Evolutionary conservation across 1,140 invertebrate genomes (phyloP).

Genomic region (Pristionchus pacificus): DNA sequence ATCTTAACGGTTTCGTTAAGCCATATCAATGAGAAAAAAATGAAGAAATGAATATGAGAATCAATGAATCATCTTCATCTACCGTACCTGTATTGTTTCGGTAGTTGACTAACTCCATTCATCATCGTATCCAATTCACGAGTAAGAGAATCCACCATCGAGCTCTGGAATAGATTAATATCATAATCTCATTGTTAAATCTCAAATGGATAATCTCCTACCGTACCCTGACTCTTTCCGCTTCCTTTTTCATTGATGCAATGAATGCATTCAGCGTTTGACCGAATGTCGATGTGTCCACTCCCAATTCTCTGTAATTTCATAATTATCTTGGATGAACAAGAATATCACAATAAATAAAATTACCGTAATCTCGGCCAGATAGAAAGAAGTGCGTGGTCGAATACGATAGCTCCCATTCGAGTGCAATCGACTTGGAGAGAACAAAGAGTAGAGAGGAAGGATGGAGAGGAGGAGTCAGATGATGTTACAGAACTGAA

Average conservation of each 20-base stretch:
- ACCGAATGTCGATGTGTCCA: constrained; percentile 24
- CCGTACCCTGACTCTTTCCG: background rate
- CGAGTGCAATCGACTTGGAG: constrained; percentile 16
- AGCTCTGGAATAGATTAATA: background rate
- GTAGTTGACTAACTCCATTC: constrained; percentile 77
- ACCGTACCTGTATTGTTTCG: constrained; percentile 72
- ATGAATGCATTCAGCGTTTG: constrained; percentile 16
- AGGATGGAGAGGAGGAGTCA: background rate
- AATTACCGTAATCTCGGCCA: constrained; percentile 27
- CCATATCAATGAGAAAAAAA: no score
- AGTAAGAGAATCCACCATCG: background rate
- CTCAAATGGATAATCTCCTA: constrained; percentile 3
- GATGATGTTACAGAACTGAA: no score
- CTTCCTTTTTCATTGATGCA: constrained; percentile 6
- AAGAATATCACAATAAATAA: constrained; percentile 1
- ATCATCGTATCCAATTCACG: constrained; percentile 52
- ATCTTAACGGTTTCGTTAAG: no score
- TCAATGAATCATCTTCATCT: background rate
- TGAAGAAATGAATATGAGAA: background rate
- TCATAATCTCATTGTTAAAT: background rate
- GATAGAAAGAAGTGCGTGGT: constrained; percentile 46
- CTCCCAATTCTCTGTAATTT: constrained; percentile 17
- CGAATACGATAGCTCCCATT: constrained; percentile 59
- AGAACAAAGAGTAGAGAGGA: background rate
- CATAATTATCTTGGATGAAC: background rate